A percentile compares a stretch with the other conserved stretches of the same genome.
Conservation (phyloP, 2,888 invertebrate species). For the Agapetus fuscipes region DNA sequence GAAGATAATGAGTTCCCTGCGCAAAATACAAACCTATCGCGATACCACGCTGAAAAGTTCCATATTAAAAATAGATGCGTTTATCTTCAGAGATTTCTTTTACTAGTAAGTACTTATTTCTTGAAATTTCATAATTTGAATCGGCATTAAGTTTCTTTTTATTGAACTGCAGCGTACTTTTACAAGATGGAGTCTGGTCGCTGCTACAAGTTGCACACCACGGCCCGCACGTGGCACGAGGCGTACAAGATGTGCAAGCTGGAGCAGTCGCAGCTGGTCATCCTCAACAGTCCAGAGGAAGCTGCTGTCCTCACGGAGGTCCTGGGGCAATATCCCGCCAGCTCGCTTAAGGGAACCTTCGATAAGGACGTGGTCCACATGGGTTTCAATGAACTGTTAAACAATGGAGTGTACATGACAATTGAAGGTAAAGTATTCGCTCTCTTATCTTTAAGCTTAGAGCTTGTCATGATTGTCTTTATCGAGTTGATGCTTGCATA, state of each 20-base stretch:
- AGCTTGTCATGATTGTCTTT: no score
- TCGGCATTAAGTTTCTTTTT: no score
- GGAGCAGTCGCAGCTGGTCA: conserved; percentile 32
- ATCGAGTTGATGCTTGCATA: no score
- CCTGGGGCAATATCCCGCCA: conserved; percentile 6
- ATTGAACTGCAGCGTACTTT: conserved; percentile 24
- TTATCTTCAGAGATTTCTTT: no score
- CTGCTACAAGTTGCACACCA: conserved; percentile 34
- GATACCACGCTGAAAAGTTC: no score
- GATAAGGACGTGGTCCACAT: background rate
- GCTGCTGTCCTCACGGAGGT: conserved; percentile 23
- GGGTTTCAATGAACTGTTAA: background rate
- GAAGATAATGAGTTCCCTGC: no score
- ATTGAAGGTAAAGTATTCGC: conserved; percentile 9
- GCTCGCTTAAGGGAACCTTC: background rate
- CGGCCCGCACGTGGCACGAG: conserved; percentile 31
- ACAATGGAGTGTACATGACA: conserved; percentile 1
- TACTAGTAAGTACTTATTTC: no score
- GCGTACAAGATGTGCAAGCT: conserved; percentile 30
- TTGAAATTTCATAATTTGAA: no score
- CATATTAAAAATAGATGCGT: no score
- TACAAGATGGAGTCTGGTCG: conserved; percentile 26
- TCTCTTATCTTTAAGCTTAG: no score
- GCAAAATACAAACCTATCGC: no score
- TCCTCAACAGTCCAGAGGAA: conserved; percentile 30